phyloP scores from a whole-genome alignment of 2,888 invertebrate genomes.

The Notodonta ziczac region DNA sequence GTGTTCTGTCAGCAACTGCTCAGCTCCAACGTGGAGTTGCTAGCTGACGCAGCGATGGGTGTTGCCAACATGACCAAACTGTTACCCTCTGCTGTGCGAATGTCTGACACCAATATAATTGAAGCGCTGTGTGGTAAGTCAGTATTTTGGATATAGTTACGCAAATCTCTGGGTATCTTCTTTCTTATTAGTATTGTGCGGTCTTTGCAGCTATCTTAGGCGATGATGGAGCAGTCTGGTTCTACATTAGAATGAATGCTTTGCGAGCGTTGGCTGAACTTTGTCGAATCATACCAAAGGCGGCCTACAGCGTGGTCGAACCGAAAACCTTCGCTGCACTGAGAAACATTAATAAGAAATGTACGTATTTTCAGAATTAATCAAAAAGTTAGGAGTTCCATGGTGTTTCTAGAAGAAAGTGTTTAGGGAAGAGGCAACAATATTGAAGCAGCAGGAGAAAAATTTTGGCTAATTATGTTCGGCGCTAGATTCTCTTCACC shows the following conservation, averaged over 20 bases:
- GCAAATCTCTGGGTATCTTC: neutral
- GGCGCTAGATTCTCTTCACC: too few relatives aligned
- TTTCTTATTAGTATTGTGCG: neutral
- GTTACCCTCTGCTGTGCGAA: constrained; percentile 69
- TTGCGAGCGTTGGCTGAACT: constrained; percentile 67
- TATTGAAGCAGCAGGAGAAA: too few relatives aligned
- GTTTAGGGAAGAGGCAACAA: too few relatives aligned
- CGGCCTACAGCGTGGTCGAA: constrained; percentile 68
- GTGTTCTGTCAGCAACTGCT: constrained; percentile 75
- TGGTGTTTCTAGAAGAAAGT: too few relatives aligned
- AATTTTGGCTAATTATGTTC: too few relatives aligned
- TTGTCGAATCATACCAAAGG: constrained; percentile 72
- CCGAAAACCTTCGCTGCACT: constrained; percentile 67
- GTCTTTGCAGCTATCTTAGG: constrained; percentile 58
- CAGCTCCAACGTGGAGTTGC: constrained; percentile 65
- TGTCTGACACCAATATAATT: constrained; percentile 76
- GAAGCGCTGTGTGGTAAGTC: constrained; percentile 68
- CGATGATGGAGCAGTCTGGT: constrained; percentile 72
- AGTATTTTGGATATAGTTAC: neutral
- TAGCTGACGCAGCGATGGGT: constrained; percentile 77
- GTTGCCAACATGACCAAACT: constrained; percentile 78
- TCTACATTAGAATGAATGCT: constrained; percentile 69
- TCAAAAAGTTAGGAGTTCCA: too few relatives aligned
- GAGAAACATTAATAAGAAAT: constrained; percentile 70
- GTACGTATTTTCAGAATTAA: constrained; percentile 40